These are phyloP conservation scores for Boleophthalmus pectinirostris DNA, from an alignment of 2,113 vertebrate species.

Conservation along the genomic window DNA sequence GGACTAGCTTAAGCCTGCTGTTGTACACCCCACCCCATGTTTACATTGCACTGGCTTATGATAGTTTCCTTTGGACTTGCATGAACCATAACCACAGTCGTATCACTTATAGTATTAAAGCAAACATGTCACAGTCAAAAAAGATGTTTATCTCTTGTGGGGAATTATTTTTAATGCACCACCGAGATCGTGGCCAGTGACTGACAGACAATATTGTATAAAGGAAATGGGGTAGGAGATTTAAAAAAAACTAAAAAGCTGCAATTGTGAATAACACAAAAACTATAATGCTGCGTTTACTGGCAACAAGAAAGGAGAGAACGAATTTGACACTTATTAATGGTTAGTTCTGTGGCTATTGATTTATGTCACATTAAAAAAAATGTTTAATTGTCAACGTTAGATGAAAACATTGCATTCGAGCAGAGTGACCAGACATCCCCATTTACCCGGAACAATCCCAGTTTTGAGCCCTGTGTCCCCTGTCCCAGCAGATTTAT, in stretches of 20 bases:
- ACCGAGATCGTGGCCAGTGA: neutral
- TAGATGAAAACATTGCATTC: too few species aligned
- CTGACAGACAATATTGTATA: neutral
- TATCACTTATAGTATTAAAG: neutral
- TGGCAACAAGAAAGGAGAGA: neutral
- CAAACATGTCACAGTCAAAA: neutral
- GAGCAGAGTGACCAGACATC: too few species aligned
- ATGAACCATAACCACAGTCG: neutral
- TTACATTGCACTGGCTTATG: constrained; percentile 1
- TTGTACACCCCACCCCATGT: neutral
- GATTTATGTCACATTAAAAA: too few species aligned
- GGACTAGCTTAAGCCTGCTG: neutral
- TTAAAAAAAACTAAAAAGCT: neutral
- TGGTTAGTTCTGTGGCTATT: too few species aligned
- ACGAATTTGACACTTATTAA: too few species aligned
- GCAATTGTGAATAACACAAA: neutral
- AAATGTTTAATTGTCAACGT: too few species aligned
- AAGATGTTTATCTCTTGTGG: neutral
- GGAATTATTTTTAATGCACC: neutral
- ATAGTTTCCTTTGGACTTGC: neutral
- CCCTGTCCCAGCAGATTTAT: too few species aligned
- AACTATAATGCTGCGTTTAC: neutral
- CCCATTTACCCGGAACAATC: too few species aligned
- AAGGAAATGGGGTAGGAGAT: neutral
- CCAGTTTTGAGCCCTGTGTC: too few species aligned